Percentiles rank a stretch among this genome's conserved stretches.
Evolutionary conservation across 30 jellyfish, hydroid and myxozoan genomes (phyloP).

Genomic region (Pseudorhiza aurosa): DNA sequence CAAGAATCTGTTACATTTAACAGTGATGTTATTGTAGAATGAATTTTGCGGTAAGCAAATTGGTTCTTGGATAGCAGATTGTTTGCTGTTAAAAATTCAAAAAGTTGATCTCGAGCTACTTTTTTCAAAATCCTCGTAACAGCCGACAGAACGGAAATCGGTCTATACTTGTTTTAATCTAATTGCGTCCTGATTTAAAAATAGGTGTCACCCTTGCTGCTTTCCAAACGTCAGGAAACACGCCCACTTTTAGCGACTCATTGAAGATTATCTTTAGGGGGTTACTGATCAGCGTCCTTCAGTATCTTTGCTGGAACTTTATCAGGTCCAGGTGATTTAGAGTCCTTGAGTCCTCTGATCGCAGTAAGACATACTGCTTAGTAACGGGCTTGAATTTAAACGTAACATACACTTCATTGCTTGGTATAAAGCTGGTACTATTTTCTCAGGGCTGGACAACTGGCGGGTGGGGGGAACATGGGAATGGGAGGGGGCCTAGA

Average conservation of each 20-base stretch:
- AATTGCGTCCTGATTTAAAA: slow-evolving; percentile 16
- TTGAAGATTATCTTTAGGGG: background rate
- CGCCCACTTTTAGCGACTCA: slow-evolving; percentile 18
- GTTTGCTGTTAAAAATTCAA: slow-evolving; percentile 32
- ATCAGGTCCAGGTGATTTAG: slow-evolving; percentile 43
- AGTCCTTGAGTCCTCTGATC: slow-evolving; percentile 28
- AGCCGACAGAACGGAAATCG: slow-evolving; percentile 13
- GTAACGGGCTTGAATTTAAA: slow-evolving; percentile 33
- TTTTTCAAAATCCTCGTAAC: slow-evolving; percentile 28
- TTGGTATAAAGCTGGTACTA: too few species aligned
- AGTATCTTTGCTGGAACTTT: slow-evolving; percentile 13
- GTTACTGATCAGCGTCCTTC: slow-evolving; percentile 15
- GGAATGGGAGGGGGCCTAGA: too few species aligned
- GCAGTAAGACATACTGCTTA: slow-evolving; percentile 33
- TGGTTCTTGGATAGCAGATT: slow-evolving; percentile 10
- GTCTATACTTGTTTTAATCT: slow-evolving; percentile 9
- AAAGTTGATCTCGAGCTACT: slow-evolving; percentile 28
- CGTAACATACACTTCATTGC: slow-evolving; percentile 6
- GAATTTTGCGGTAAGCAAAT: slow-evolving; percentile 25
- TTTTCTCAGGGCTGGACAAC: too few species aligned
- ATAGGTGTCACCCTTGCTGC: slow-evolving; percentile 44
- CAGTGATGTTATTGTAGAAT: too few species aligned
- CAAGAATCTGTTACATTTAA: too few species aligned
- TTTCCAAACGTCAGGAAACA: slow-evolving; percentile 34
- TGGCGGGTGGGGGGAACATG: too few species aligned